Evolutionary conservation across 1,140 invertebrate species (phyloP).

Genomic region (Eumeta japonica): DNA sequence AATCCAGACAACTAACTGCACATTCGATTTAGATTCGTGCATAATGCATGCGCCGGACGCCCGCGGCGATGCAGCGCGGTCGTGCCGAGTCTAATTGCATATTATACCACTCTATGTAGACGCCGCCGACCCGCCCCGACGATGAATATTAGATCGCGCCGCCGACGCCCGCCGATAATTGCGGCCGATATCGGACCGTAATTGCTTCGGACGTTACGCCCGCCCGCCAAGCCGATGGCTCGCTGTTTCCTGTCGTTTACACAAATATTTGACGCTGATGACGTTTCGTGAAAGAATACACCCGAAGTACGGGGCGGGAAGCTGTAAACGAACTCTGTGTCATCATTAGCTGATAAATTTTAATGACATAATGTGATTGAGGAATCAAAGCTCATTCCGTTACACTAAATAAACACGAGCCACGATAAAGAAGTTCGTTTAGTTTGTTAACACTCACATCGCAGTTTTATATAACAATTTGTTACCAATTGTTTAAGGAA

Average conservation of each 20-base stretch:
- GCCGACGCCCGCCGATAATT: conserved; percentile 33
- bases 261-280: background rate
- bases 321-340: no score
- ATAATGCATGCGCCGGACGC: conserved; percentile 41
- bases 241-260: background rate
- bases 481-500: no score
- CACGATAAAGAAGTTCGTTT: no score
- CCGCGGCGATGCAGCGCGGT: conserved; percentile 29
- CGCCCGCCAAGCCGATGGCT: background rate
- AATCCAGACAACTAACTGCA: conserved; percentile 44
- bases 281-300: background rate
- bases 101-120: conserved; percentile 50
- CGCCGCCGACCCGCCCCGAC: conserved; percentile 38
- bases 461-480: no score
- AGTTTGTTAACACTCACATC: no score
- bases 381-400: no score
- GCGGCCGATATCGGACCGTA: conserved; percentile 27
- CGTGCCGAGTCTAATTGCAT: conserved; percentile 50
- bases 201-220: conserved; percentile 23
- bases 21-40: conserved; percentile 53
- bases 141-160: conserved; percentile 52
- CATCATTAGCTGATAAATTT: no score
- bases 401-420: no score
- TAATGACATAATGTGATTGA: no score
- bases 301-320: background rate